Evolutionary conservation across 2,113 vertebrate species (phyloP).

Genomic region (Rhinogobius similis): DNA sequence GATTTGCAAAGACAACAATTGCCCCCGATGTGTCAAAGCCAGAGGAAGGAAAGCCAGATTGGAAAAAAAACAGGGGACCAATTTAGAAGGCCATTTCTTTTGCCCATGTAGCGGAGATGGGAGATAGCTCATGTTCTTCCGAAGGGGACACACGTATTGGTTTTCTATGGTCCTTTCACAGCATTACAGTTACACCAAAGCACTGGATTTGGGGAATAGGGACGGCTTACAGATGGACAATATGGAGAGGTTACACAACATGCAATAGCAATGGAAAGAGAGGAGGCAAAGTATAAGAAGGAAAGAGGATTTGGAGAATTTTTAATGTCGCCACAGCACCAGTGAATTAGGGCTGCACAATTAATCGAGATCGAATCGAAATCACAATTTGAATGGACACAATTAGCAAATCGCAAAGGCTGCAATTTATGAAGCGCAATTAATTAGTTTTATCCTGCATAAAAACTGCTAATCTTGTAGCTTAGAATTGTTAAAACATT

Average conservation of each 20-base stretch:
- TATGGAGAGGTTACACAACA: neutral
- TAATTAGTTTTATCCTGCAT: no score
- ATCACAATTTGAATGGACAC: no score
- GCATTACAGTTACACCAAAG: neutral
- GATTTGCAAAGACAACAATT: slow-evolving; percentile 40
- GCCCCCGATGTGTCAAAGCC: slow-evolving; percentile 34
- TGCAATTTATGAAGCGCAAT: no score
- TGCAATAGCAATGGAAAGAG: neutral
- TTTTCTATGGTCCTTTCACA: neutral
- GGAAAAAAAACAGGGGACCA: slow-evolving; percentile 22
- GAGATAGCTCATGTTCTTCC: neutral
- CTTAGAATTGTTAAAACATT: no score
- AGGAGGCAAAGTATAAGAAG: neutral
- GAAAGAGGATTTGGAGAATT: no score
- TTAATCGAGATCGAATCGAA: no score
- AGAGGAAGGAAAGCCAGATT: slow-evolving; percentile 10
- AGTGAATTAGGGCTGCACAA: no score
- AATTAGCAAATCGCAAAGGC: no score
- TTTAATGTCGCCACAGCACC: no score
- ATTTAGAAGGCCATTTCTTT: slow-evolving; percentile 39
- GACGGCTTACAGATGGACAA: neutral
- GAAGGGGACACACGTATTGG: neutral
- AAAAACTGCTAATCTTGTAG: no score
- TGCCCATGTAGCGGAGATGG: slow-evolving; percentile 13
- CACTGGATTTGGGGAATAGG: neutral